Evolutionary conservation across 2,113 vertebrate species (phyloP).

Genomic region (Anoura caudifer): DNA sequence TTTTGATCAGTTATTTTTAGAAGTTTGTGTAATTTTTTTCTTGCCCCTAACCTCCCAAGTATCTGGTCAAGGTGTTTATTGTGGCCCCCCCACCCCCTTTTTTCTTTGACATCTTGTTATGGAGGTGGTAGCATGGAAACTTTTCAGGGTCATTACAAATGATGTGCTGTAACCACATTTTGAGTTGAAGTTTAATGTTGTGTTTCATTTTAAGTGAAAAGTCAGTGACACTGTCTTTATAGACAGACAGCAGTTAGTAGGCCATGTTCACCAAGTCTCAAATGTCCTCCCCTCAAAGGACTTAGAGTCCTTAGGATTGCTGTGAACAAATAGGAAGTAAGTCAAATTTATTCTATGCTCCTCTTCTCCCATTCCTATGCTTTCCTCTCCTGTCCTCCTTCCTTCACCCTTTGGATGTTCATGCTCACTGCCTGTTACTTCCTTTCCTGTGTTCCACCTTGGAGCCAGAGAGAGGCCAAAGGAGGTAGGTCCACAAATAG

Average conservation of each 20-base stretch:
- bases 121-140: background rate
- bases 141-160: background rate
- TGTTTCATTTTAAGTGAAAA: background rate
- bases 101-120: background rate
- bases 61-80: background rate
- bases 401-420: background rate
- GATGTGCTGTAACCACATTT: background rate
- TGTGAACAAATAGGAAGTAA: background rate
- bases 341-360: background rate
- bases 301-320: background rate
- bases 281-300: background rate
- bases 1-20: background rate
- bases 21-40: background rate
- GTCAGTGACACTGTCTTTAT: background rate
- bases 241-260: background rate
- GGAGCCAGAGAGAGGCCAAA: background rate
- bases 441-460: background rate
- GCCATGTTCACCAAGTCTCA: background rate
- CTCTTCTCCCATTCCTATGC: background rate
- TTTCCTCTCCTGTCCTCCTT: background rate
- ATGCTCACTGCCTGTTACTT: background rate
- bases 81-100: background rate
- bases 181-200: background rate
- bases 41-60: background rate
- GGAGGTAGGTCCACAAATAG: background rate